A percentile compares a stretch with the other conserved stretches of the same genome.
phyloP scores from a whole-genome alignment of 2,113 vertebrate species.

The Stegastes partitus region DNA sequence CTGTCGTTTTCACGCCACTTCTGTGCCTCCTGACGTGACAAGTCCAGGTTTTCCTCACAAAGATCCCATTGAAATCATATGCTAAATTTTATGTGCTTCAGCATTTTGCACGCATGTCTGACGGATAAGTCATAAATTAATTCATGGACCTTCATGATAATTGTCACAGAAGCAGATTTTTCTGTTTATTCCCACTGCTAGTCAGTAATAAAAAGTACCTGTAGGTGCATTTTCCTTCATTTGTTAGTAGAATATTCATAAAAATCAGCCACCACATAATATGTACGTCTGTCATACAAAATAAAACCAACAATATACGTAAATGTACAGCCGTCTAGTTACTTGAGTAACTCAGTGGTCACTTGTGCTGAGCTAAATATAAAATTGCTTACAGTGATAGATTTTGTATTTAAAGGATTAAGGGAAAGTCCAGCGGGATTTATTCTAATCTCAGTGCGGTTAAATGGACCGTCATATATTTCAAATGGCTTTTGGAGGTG shows the following conservation, averaged over 20 bases:
- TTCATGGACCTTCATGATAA: neutral
- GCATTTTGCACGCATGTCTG: neutral
- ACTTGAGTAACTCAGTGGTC: neutral
- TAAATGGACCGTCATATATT: conserved; percentile 38
- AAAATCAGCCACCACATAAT: too few species aligned
- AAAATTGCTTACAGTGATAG: conserved; percentile 39
- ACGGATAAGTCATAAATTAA: neutral
- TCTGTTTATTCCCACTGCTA: neutral
- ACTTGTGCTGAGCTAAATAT: conserved; percentile 41
- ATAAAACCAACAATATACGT: neutral
- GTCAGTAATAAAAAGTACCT: neutral
- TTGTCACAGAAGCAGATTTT: neutral
- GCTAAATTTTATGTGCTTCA: neutral
- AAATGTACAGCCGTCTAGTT: conserved; percentile 14
- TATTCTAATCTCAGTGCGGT: conserved; percentile 20
- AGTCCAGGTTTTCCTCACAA: neutral
- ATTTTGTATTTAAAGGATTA: conserved; percentile 64
- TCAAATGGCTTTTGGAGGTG: conserved; percentile 16
- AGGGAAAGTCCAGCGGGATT: conserved; percentile 32
- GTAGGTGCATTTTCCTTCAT: too few species aligned
- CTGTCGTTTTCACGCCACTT: conserved; percentile 1
- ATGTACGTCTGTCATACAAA: neutral
- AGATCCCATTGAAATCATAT: neutral
- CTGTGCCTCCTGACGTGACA: neutral
- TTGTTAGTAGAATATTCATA: conserved; percentile 8